Evolutionary conservation across 2,888 invertebrate genomes (phyloP).

Genomic region (Drosophila antonietae): DNA sequence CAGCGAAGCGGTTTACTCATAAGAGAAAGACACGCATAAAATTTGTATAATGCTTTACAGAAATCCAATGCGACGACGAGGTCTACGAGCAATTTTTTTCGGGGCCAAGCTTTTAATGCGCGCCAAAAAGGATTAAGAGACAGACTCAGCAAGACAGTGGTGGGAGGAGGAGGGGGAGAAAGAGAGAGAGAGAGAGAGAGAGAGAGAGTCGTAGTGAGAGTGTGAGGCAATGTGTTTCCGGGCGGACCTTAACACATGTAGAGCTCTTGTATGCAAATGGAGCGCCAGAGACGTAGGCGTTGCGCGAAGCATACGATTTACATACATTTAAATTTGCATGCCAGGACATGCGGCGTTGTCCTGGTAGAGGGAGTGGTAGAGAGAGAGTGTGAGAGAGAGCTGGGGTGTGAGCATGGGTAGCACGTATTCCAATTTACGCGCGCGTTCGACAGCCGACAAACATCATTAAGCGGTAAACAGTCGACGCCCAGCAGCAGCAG

Average conservation of each 20-base stretch:
- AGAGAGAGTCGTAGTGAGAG: background rate
- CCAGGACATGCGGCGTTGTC: slow-evolving; percentile 26
- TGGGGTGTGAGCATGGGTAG: slow-evolving; percentile 3
- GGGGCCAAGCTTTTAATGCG: slow-evolving; percentile 71
- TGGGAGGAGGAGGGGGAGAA: background rate
- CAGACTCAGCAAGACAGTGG: slow-evolving; percentile 2
- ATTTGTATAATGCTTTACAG: slow-evolving; percentile 64
- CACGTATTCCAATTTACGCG: slow-evolving; percentile 71
- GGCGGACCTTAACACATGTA: slow-evolving; percentile 56
- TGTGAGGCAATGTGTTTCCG: slow-evolving; percentile 3
- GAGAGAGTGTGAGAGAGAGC: background rate
- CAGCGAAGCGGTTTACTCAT: background rate
- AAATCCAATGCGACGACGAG: slow-evolving; percentile 42
- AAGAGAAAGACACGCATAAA: slow-evolving; percentile 41
- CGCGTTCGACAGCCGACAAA: slow-evolving; percentile 67
- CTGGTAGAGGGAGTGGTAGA: background rate
- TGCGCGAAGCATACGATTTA: slow-evolving; percentile 67
- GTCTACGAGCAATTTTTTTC: slow-evolving; percentile 52
- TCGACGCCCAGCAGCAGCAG: slow-evolving; percentile 5
- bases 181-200: background rate
- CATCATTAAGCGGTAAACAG: slow-evolving; percentile 64
- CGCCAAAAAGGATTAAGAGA: slow-evolving; percentile 68
- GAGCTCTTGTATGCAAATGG: slow-evolving; percentile 62
- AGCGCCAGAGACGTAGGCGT: slow-evolving; percentile 46
- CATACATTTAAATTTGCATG: slow-evolving; percentile 73